Evolutionary conservation across 2,888 invertebrate species (phyloP).

Genomic region (Campoletis raptor): DNA sequence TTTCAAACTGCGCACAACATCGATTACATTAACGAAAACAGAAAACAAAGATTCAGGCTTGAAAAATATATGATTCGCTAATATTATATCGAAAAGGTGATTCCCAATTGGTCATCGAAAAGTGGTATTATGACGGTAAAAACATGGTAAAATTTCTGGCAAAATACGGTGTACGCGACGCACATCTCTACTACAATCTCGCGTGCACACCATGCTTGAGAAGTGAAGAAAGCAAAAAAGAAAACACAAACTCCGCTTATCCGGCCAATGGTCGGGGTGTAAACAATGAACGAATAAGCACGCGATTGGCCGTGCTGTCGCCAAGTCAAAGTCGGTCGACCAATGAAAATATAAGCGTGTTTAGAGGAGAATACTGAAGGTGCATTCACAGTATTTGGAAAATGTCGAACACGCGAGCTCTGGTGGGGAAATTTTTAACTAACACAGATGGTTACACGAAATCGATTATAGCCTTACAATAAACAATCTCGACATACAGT

Average conservation of each 20-base stretch:
- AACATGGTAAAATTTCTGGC: constrained; percentile 42
- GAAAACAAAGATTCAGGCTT: background rate
- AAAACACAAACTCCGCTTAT: constrained; percentile 46
- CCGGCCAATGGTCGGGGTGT: constrained; percentile 77
- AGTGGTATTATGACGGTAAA: constrained; percentile 32
- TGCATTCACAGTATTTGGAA: constrained; percentile 15
- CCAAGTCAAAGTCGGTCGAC: constrained; percentile 78
- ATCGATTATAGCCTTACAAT: background rate
- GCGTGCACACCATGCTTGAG: constrained; percentile 15
- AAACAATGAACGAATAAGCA: constrained; percentile 77
- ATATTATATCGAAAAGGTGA: background rate
- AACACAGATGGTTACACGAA: background rate
- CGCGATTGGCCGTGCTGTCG: constrained; percentile 80
- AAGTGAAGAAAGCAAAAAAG: constrained; percentile 72
- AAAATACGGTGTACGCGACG: constrained; percentile 12
- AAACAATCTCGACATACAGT: background rate
- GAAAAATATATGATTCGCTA: background rate
- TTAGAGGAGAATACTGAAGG: constrained; percentile 52
- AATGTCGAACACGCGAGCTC: background rate
- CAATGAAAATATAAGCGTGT: constrained; percentile 66
- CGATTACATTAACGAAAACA: background rate
- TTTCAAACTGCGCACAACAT: background rate
- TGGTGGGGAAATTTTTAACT: background rate
- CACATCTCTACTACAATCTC: constrained; percentile 11
- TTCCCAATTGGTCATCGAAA: background rate